Evolutionary conservation across 2,888 invertebrate species (phyloP), one percentile per base, ranked within the genome.

Genomic region (Cordilura impudica): DNA sequence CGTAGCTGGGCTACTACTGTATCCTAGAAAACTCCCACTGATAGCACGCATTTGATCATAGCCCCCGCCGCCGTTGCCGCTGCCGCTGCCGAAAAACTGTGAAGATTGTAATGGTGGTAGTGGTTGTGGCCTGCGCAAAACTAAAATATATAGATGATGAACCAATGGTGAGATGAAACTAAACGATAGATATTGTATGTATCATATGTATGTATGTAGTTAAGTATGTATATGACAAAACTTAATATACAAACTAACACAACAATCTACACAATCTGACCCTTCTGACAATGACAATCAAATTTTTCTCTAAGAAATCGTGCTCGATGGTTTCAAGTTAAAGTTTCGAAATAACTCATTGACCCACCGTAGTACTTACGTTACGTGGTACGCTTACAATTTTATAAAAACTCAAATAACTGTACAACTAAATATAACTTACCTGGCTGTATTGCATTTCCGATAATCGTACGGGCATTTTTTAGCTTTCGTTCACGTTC

Each of bases 391-490:
- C 26, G 6, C 31, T 31, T 31, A 31, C 19, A 14, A n/a, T n/a
- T n/a, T n/a, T n/a, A n/a, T n/a, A n/a, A n/a, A 65, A 47, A 19
- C 18, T 26, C 23, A 8, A 26, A 45, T 14, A 61, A 8, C 10
- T 6, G 10, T 12, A 10, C 29, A 65, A 49, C 26, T 65, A 4
- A 53, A 8, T 16, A n/a, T 8, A 29, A 84, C 88, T 85, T 78
- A 89, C 89, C 92, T 83, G 90, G 90, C 80, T 89, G 89, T 85
- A 94, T 93, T 83, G 94, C 94, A 87, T 93, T 92, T 81, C 94
- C 93, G 82, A 94, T 94, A 84, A 94, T 94, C 86, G 93, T 93
- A 66, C 94, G 92, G 1, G 94, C 94, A 83, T 93, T 94, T 86
- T 93, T 93, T 88, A 89, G 91, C 91, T 91, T 91, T 83, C 90